These are phyloP conservation scores for Chionodraco myersi DNA, from an alignment of 2,113 vertebrate species.

Conservation along the genomic window DNA sequence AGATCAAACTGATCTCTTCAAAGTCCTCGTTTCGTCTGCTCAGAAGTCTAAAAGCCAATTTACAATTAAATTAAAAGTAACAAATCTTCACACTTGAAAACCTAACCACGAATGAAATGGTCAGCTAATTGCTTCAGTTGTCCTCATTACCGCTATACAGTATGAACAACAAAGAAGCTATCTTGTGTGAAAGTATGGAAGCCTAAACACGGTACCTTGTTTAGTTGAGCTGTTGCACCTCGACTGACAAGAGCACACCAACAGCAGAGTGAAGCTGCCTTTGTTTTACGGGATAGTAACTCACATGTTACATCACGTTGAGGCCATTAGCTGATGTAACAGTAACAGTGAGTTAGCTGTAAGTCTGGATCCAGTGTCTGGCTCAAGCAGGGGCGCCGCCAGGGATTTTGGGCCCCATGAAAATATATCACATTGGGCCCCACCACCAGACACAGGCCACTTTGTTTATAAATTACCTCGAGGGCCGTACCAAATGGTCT, in stretches of 20 bases:
- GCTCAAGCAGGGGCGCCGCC: slow-evolving; percentile 26
- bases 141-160: not conserved
- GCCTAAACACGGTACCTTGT: not conserved
- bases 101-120: not conserved
- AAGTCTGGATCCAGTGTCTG: not conserved
- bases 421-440: too few relatives aligned
- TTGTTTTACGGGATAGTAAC: slow-evolving; percentile 40
- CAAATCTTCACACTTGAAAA: not conserved
- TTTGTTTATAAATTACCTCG: too few relatives aligned
- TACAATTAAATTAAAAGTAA: not conserved
- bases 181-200: not conserved
- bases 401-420: too few relatives aligned
- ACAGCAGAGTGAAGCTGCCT: slow-evolving; percentile 12
- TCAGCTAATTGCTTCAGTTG: not conserved
- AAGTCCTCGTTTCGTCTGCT: not conserved
- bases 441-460: too few relatives aligned
- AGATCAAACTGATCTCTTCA: not conserved
- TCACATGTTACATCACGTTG: slow-evolving; percentile 30
- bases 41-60: not conserved
- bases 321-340: slow-evolving; percentile 51
- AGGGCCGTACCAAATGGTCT: too few relatives aligned
- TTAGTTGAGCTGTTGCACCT: not conserved
- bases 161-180: not conserved
- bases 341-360: slow-evolving; percentile 35
- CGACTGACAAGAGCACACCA: not conserved